Base-by-base conservation (phyloP, 2,113 vertebrate genomes). In the Ammodytes dubius region DNA sequence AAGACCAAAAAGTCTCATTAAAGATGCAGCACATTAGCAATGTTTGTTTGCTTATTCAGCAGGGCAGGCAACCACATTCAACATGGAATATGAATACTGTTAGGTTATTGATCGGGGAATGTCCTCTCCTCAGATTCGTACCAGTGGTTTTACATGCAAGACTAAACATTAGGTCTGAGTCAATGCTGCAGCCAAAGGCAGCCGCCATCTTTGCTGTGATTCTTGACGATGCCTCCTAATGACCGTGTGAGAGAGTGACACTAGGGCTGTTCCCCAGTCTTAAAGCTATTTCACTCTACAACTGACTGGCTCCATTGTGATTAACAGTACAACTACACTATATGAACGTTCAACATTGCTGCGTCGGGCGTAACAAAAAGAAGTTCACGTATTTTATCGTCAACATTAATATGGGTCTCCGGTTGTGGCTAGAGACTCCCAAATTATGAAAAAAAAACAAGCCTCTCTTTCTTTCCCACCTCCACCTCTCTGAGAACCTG, bases 1-100 rank as follows among this genome's bases (percentile, higher is more conserved):
- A 63, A 52, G 10, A 69, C 27, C 27, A 12, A 4, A 50, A 54
- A 60, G 47, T 45, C 60, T 63, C 43, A 64, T 67, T 64, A 54
- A 72, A 54, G 69, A 76, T 15, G 5, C 53, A 63, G 7, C 14
- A 27, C 27, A 39, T 15, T 42, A n/a, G 4, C 11, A 59, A 40
- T 8, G 5, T 70, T 56, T 43, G 39, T 53, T 74, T 57, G 61
- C 52, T 58, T 65, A 17, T 73, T 56, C 46, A 68, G 60, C 60
- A 47, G 7, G 40, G 57, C 45, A 19, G 27, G 27, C 17, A 46
- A 14, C 2, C 40, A 50, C 39, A 61, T 17, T 35, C 58, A 50
- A 59, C 45, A 43, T 3, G 6, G 35, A 60, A 59, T 40, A 57
- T 49, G 56, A 72, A 6, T 13, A 10, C 27, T 27, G 27, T 27